These are phyloP conservation scores for Crotalus horridus DNA, from an alignment of 2,113 vertebrate species.

Conservation along the genomic window DNA sequence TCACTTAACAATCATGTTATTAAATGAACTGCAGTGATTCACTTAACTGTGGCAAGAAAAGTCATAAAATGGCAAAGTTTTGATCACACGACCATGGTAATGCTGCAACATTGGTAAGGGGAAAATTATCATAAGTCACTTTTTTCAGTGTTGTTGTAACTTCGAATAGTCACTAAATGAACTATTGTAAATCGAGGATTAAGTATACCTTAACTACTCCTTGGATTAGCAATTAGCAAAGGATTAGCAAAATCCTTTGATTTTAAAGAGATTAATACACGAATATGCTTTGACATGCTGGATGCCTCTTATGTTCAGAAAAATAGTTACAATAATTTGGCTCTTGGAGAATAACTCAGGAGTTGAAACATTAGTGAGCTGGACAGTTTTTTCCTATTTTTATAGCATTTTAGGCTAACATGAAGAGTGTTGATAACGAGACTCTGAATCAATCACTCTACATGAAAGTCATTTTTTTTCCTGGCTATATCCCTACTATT, in stretches of 20 bases:
- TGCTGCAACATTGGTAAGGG: no score
- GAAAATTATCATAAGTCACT: no score
- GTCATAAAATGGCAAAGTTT: not conserved
- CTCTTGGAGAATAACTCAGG: not conserved
- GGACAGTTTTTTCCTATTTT: not conserved
- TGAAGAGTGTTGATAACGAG: not conserved
- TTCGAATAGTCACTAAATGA: not conserved
- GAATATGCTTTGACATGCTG: not conserved
- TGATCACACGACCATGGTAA: not conserved
- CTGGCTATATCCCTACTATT: not conserved
- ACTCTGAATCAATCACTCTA: not conserved
- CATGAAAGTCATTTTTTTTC: not conserved
- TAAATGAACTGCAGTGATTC: no score
- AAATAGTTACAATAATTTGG: not conserved
- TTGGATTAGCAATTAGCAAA: not conserved
- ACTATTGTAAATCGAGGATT: not conserved
- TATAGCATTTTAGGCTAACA: not conserved
- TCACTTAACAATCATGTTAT: no score
- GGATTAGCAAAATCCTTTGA: not conserved
- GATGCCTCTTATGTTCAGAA: not conserved
- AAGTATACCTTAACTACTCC: not conserved
- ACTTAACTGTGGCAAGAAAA: no score
- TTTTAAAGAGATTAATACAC: not conserved
- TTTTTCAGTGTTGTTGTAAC: no score
- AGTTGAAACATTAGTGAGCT: not conserved